These are phyloP conservation scores for Echeneis naucrates DNA, from an alignment of 2,797 vertebrate species.

Conservation along the genomic window DNA sequence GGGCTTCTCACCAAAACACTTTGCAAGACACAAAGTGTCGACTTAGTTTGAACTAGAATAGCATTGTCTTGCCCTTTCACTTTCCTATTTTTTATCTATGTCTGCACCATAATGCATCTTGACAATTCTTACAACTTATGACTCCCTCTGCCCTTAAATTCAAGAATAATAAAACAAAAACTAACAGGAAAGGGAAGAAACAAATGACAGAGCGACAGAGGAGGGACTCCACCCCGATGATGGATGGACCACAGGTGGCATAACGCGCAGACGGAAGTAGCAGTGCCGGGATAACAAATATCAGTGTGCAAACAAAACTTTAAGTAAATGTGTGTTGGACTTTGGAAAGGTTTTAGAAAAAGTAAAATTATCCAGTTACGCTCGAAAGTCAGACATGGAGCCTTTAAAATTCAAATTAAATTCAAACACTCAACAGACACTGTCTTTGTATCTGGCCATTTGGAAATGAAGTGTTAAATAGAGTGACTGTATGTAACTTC, in stretches of 20 bases:
- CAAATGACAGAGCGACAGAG: not conserved
- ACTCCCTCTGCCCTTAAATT: not conserved
- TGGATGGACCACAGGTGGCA: not conserved
- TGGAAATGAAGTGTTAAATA: constrained; percentile 21
- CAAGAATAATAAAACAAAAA: not conserved
- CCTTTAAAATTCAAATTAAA: constrained; percentile 40
- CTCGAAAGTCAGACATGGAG: not conserved
- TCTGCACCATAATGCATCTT: not conserved
- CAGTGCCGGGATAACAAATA: not conserved
- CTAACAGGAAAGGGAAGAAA: not conserved
- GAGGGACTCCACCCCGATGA: no score
- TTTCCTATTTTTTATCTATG: not conserved
- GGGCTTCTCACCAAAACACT: not conserved
- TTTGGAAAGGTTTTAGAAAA: not conserved
- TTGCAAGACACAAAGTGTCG: constrained; percentile 4
- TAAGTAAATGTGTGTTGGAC: not conserved
- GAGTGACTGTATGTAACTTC: constrained; percentile 42
- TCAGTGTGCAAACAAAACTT: not conserved
- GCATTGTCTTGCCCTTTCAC: not conserved
- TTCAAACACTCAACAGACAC: not conserved
- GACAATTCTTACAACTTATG: not conserved
- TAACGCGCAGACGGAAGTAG: not conserved
- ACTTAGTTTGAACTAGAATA: not conserved
- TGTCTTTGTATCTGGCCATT: not conserved
- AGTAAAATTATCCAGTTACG: no score